These are phyloP conservation scores for Opisthocomus hoazin DNA, from an alignment of 2,113 vertebrate species.

Conservation along the genomic window DNA sequence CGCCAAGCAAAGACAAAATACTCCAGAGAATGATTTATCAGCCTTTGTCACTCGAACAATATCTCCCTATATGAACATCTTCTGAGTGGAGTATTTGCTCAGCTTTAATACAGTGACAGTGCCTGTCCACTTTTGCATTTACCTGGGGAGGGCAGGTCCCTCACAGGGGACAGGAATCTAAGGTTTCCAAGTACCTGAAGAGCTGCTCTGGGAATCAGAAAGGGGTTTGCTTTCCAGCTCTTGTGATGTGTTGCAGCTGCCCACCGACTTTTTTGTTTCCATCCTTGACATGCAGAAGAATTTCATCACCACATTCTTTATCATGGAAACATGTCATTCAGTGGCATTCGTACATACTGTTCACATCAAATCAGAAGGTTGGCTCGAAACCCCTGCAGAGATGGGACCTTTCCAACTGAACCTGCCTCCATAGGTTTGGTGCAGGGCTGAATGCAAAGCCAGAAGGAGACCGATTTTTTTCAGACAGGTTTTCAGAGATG, in stretches of 20 bases:
- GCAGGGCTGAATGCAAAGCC: constrained; percentile 30
- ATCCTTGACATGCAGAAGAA: constrained; percentile 29
- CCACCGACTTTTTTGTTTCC: constrained; percentile 62
- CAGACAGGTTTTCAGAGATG: constrained; percentile 54
- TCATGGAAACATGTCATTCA: constrained; percentile 62
- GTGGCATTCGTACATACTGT: constrained; percentile 41
- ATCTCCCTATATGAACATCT: neutral
- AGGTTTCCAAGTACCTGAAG: neutral
- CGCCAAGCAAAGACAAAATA: constrained; percentile 24
- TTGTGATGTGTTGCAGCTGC: constrained; percentile 58
- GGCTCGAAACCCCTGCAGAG: constrained; percentile 34
- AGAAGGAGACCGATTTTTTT: constrained; percentile 51
- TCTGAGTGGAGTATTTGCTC: neutral
- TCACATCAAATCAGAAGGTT: constrained; percentile 59
- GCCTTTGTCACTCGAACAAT: constrained; percentile 1
- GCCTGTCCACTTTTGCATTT: neutral
- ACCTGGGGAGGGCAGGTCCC: neutral
- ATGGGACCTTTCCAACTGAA: constrained; percentile 54
- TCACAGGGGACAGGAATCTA: neutral
- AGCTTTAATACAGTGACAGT: neutral
- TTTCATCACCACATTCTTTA: constrained; percentile 61
- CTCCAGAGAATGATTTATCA: constrained; percentile 38
- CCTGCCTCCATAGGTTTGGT: constrained; percentile 49
- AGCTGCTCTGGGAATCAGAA: neutral
- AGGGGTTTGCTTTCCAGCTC: constrained; percentile 39